Evolutionary conservation across 1,140 invertebrate genomes (phyloP).

Genomic region (Leptinotarsa defecta): DNA sequence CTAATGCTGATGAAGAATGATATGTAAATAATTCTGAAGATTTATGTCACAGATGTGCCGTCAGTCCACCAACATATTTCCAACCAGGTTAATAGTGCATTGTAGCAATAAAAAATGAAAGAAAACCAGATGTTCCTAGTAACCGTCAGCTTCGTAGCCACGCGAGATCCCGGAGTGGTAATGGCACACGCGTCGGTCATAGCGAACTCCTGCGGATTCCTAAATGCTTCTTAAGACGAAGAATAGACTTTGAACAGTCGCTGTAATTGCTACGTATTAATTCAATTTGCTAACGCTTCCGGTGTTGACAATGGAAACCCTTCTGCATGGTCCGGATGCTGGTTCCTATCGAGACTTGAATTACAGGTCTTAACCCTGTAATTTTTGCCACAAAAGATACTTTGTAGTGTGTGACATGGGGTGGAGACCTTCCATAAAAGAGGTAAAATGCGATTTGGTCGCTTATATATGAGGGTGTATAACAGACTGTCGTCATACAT

Average conservation of each 20-base stretch:
- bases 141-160: slow-evolving; percentile 41
- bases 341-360: slow-evolving; percentile 47
- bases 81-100: neutral
- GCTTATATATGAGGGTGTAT: slow-evolving; percentile 20
- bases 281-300: slow-evolving; percentile 55
- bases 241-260: slow-evolving; percentile 44
- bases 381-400: slow-evolving; percentile 54
- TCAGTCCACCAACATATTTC: no score
- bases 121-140: slow-evolving; percentile 30
- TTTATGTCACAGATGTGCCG: no score
- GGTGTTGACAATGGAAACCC: slow-evolving; percentile 50
- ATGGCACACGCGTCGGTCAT: slow-evolving; percentile 48
- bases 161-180: slow-evolving; percentile 50
- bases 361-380: slow-evolving; percentile 52
- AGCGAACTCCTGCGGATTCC: slow-evolving; percentile 43
- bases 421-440: slow-evolving; percentile 44
- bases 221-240: slow-evolving; percentile 55
- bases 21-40: no score
- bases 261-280: slow-evolving; percentile 57
- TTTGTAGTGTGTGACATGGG: slow-evolving; percentile 49
- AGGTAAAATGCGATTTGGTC: slow-evolving; percentile 38
- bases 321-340: slow-evolving; percentile 50
- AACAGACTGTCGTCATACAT: slow-evolving; percentile 1
- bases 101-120: neutral
- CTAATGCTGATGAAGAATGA: no score